Conservation (phyloP, 2,888 invertebrate genomes). For the Caenorhabditis angaria region DNA sequence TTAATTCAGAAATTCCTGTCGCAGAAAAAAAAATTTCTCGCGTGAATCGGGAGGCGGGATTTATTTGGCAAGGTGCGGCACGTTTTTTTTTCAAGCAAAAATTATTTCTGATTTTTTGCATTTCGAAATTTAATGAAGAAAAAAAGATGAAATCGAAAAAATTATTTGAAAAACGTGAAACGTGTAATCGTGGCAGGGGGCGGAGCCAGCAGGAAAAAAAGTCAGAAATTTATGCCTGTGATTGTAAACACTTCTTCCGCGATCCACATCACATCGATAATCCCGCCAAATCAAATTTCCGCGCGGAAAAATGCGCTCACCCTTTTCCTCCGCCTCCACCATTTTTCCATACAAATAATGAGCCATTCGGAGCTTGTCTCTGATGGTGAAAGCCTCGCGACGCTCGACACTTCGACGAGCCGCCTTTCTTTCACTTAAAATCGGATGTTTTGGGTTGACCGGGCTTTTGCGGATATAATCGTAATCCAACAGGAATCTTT, state of each 20-base stretch:
- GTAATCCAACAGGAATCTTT: neutral
- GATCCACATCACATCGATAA: neutral
- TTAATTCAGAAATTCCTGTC: no score
- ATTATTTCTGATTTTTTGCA: no score
- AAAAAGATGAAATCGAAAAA: no score
- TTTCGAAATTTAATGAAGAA: no score
- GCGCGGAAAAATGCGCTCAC: neutral
- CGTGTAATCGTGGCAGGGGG: no score
- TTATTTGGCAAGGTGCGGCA: no score
- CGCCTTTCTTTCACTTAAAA: neutral
- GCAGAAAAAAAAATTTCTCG: no score
- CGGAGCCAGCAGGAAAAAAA: no score
- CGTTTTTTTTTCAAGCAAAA: no score
- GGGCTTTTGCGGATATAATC: neutral
- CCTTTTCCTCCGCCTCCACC: neutral
- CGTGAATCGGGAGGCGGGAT: no score
- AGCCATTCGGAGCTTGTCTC: neutral
- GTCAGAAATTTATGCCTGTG: no score
- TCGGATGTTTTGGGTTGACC: neutral
- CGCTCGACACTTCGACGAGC: neutral
- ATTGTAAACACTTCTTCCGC: neutral
- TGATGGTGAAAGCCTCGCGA: neutral
- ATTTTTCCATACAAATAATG: neutral
- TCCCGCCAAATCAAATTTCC: neutral
- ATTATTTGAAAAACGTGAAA: no score